Percentiles rank a stretch among this genome's conserved stretches.
These are phyloP conservation scores for Drosophila virilis DNA, from an alignment of 1,140 invertebrate species.

Conservation along the genomic window DNA sequence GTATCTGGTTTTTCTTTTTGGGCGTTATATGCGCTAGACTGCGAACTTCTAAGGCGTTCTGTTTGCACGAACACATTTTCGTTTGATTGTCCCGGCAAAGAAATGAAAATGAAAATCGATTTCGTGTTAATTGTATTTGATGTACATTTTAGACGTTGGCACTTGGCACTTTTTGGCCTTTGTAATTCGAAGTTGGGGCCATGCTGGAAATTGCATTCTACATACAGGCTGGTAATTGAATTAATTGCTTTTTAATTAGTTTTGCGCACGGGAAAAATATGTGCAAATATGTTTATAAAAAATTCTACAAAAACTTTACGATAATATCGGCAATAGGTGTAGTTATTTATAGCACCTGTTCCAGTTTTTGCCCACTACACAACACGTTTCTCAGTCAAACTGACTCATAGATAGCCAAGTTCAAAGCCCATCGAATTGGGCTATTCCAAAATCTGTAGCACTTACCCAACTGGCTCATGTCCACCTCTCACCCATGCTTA, in stretches of 20 bases:
- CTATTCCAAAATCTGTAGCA: constrained; percentile 14
- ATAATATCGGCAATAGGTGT: constrained; percentile 12
- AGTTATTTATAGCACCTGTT: constrained; percentile 14
- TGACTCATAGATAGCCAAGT: constrained; percentile 7
- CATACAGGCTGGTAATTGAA: constrained; percentile 16
- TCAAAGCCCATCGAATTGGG: background rate
- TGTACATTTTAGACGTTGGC: constrained; percentile 19
- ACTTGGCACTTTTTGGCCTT: constrained; percentile 7
- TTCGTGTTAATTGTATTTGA: constrained; percentile 64
- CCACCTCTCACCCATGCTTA: constrained; percentile 5
- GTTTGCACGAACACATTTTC: constrained; percentile 19
- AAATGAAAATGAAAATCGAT: constrained; percentile 62
- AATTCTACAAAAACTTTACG: constrained; percentile 12
- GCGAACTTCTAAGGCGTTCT: constrained; percentile 38
- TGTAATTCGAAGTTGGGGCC: constrained; percentile 29
- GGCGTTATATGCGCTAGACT: too few relatives aligned
- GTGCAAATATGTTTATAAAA: background rate
- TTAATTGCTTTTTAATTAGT: constrained; percentile 74
- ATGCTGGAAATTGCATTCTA: constrained; percentile 28
- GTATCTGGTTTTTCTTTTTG: constrained; percentile 5
- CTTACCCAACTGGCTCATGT: background rate
- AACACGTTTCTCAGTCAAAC: background rate
- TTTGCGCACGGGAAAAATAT: constrained; percentile 14
- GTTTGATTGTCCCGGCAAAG: constrained; percentile 54
- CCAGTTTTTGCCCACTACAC: background rate